A percentile compares a stretch with the other conserved stretches of the same genome.
These are phyloP conservation scores for Lissonota sp. DNA, from an alignment of 2,888 invertebrate species.

Conservation along the genomic window DNA sequence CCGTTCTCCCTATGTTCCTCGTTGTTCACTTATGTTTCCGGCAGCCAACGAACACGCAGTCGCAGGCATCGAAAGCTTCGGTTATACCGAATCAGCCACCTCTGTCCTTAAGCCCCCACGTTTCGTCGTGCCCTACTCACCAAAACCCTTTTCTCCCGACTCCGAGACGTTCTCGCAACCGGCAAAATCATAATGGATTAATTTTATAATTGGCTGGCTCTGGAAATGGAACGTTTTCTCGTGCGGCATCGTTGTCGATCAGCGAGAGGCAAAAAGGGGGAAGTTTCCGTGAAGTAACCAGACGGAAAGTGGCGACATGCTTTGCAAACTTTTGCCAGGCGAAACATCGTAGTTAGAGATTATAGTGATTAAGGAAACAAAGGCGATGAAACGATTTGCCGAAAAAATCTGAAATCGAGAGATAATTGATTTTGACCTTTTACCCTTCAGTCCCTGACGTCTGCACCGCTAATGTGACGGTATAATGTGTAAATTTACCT, in stretches of 20 bases:
- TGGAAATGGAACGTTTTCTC: conserved; percentile 70
- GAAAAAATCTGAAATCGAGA: no score
- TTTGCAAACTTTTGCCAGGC: no score
- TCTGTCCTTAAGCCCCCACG: conserved; percentile 37
- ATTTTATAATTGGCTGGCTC: conserved; percentile 79
- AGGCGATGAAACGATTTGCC: no score
- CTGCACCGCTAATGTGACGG: no score
- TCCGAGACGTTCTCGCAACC: conserved; percentile 47
- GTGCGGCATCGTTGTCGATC: background rate
- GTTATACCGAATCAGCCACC: conserved; percentile 50
- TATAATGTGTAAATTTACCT: no score
- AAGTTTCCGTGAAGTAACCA: no score
- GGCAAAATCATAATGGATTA: conserved; percentile 79
- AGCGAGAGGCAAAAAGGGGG: no score
- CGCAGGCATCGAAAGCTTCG: conserved; percentile 31
- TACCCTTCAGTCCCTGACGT: no score
- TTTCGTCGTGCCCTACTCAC: background rate
- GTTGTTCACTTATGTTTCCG: conserved; percentile 29
- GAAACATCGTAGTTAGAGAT: no score
- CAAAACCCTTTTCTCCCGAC: conserved; percentile 42
- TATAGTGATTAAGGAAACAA: no score
- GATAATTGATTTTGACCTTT: no score
- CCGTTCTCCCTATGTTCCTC: conserved; percentile 43
- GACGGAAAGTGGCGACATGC: no score
- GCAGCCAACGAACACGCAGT: conserved; percentile 37